Evolutionary conservation across 2,888 invertebrate genomes (phyloP).

Genomic region (Agriopis leucophaearia): DNA sequence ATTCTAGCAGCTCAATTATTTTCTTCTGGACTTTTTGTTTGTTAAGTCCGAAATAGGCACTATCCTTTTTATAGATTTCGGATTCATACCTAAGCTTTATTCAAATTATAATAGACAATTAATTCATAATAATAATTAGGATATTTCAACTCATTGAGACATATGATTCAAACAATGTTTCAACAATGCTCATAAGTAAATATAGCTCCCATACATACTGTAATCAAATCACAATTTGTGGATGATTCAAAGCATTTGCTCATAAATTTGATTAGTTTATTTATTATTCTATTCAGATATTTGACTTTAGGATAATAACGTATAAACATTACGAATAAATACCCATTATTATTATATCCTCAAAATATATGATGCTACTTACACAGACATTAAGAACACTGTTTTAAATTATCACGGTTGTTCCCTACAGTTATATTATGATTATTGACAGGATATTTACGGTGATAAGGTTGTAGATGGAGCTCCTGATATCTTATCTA

Average conservation of each 20-base stretch:
- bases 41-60: too few relatives aligned
- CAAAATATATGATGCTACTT: too few relatives aligned
- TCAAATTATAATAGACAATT: not conserved
- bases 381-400: too few relatives aligned
- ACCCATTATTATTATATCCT: not conserved
- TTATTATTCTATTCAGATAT: constrained; percentile 2
- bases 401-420: too few relatives aligned
- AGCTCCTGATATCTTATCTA: too few relatives aligned
- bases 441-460: too few relatives aligned
- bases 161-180: constrained; percentile 12
- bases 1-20: too few relatives aligned
- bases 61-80: too few relatives aligned
- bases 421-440: too few relatives aligned
- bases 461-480: too few relatives aligned
- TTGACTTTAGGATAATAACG: not conserved
- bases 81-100: not conserved
- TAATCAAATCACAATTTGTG: not conserved
- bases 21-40: too few relatives aligned
- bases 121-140: not conserved
- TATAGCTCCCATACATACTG: not conserved
- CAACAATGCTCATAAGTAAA: constrained; percentile 6
- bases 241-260: not conserved
- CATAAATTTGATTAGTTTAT: constrained; percentile 1
- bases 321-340: not conserved
- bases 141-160: not conserved